phyloP scores from a whole-genome alignment of 2,888 invertebrate species.

The Ochlodes sylvanus region DNA sequence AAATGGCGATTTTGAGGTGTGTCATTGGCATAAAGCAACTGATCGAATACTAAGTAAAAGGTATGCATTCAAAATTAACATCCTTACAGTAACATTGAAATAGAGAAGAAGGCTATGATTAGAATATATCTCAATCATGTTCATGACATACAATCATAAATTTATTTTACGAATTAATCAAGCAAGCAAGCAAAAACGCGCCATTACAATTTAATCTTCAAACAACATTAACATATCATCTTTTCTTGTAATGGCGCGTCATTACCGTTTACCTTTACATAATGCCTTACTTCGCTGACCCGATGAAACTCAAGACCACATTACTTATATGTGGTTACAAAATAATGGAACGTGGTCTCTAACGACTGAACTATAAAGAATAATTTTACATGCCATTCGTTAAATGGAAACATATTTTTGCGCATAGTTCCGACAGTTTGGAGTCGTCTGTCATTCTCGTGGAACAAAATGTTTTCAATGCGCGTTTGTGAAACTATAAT shows the following conservation, averaged over 20 bases:
- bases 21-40: too few relatives aligned
- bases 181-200: slow-evolving; percentile 19
- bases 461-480: slow-evolving; percentile 34
- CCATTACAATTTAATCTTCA: slow-evolving; percentile 45
- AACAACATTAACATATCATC: slow-evolving; percentile 51
- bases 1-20: too few relatives aligned
- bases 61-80: too few relatives aligned
- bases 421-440: slow-evolving; percentile 32
- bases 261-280: slow-evolving; percentile 54
- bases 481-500: slow-evolving; percentile 32
- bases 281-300: slow-evolving; percentile 51
- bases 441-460: slow-evolving; percentile 40
- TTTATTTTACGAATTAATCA: slow-evolving; percentile 8
- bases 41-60: too few relatives aligned
- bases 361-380: slow-evolving; percentile 18
- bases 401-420: slow-evolving; percentile 33
- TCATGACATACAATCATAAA: background rate
- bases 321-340: slow-evolving; percentile 20
- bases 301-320: slow-evolving; percentile 32
- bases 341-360: slow-evolving; percentile 21
- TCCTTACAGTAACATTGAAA: too few relatives aligned
- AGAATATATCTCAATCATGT: background rate
- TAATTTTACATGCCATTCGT: slow-evolving; percentile 15
- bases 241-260: slow-evolving; percentile 46
- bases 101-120: background rate